These are phyloP conservation scores for Recurvirostra avosetta DNA, from an alignment of 2,113 vertebrate genomes.

Conservation along the genomic window DNA sequence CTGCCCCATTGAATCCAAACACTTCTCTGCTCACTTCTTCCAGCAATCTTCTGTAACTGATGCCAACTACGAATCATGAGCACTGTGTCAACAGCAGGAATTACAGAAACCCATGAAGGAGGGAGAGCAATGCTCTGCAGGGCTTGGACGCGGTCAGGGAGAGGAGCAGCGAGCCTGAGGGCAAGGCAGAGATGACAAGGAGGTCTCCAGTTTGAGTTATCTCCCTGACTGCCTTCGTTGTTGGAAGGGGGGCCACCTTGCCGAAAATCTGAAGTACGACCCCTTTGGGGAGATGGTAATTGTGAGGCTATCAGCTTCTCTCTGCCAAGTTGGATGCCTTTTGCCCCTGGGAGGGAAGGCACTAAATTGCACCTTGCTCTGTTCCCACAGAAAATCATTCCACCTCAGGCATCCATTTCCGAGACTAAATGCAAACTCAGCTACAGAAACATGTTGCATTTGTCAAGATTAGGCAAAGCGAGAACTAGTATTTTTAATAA, in stretches of 20 bases:
- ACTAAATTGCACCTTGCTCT: neutral
- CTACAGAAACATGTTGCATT: constrained; percentile 14
- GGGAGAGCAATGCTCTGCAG: neutral
- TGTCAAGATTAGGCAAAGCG: constrained; percentile 31
- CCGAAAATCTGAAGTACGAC: neutral
- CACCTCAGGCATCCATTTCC: neutral
- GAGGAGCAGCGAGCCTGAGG: neutral
- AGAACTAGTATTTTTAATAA: constrained; percentile 32
- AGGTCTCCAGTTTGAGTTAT: neutral
- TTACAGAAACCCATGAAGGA: neutral
- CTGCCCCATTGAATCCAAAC: neutral
- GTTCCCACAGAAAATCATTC: neutral
- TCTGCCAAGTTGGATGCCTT: neutral
- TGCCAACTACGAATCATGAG: rapidly evolving
- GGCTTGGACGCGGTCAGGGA: neutral
- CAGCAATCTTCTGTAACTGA: neutral
- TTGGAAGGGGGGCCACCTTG: neutral
- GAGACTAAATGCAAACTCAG: constrained; percentile 27
- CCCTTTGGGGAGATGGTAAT: neutral
- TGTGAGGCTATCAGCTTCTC: neutral
- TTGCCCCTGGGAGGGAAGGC: neutral
- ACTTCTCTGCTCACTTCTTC: neutral
- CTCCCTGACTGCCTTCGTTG: neutral
- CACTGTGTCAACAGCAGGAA: neutral
- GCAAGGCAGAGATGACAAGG: neutral